These are phyloP conservation scores for Callinectes sapidus DNA, from an alignment of 2,888 invertebrate genomes.

Conservation along the genomic window DNA sequence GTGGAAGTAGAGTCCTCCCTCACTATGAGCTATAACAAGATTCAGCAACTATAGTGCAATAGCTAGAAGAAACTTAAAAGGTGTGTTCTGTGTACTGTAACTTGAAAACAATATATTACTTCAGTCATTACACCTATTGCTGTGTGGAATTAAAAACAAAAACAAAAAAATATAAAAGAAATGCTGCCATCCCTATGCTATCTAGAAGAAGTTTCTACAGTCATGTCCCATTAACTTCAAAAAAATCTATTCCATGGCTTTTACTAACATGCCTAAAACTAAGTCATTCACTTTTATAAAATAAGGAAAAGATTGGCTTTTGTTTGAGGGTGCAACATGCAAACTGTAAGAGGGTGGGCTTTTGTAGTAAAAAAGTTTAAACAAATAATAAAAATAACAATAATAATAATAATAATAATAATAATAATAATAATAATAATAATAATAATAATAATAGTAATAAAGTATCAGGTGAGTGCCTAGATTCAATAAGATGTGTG, in stretches of 20 bases:
- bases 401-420: not conserved
- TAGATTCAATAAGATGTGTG: constrained; percentile 46
- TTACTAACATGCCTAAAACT: constrained; percentile 59
- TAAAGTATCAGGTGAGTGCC: constrained; percentile 38
- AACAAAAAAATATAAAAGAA: not conserved
- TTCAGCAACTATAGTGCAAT: constrained; percentile 49
- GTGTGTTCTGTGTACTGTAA: constrained; percentile 32
- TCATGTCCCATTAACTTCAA: constrained; percentile 37
- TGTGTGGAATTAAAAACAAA: constrained; percentile 20
- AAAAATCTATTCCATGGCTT: constrained; percentile 54
- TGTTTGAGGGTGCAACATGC: constrained; percentile 56
- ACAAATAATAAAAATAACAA: constrained; percentile 18
- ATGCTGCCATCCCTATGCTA: constrained; percentile 60
- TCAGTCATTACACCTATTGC: constrained; percentile 29
- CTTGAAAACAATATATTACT: constrained; percentile 5
- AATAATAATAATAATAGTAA: not conserved
- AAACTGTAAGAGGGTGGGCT: constrained; percentile 41
- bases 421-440: constrained; percentile 7
- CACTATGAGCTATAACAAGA: constrained; percentile 45
- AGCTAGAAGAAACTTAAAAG: constrained; percentile 44
- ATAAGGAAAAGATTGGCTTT: constrained; percentile 43
- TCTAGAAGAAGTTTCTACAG: constrained; percentile 50
- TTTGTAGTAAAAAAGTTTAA: constrained; percentile 37
- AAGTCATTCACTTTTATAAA: constrained; percentile 56
- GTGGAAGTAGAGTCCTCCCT: constrained; percentile 51